These are phyloP conservation scores for Semotilus atromaculatus DNA, from an alignment of 2,797 vertebrate species.

Conservation along the genomic window DNA sequence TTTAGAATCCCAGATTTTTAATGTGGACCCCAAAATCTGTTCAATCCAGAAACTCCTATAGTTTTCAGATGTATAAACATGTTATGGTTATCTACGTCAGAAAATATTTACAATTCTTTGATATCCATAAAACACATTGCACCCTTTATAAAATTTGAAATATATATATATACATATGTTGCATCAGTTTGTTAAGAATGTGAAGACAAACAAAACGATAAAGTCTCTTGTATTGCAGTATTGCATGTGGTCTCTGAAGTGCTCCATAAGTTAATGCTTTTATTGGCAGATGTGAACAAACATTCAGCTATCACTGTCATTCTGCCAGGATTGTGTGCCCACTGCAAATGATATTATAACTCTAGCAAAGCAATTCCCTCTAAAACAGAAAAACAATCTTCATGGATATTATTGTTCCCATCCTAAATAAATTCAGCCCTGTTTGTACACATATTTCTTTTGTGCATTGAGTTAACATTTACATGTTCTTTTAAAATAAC, in stretches of 20 bases:
- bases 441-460: slow-evolving; percentile 29
- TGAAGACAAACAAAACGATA: neutral
- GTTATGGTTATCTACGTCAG: neutral
- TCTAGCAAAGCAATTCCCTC: neutral
- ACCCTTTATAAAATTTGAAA: neutral
- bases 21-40: neutral
- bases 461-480: slow-evolving; percentile 7
- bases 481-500: slow-evolving; percentile 31
- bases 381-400: slow-evolving; percentile 21
- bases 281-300: slow-evolving; percentile 45
- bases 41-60: neutral
- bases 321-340: neutral
- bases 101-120: neutral
- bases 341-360: neutral
- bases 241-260: slow-evolving; percentile 42
- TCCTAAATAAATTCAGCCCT: slow-evolving; percentile 14
- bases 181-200: neutral
- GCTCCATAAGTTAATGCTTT: slow-evolving; percentile 57
- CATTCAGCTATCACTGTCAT: neutral
- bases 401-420: slow-evolving; percentile 22
- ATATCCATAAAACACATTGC: neutral
- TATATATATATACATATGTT: neutral
- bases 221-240: slow-evolving; percentile 5
- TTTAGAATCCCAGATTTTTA: neutral
- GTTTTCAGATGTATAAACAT: slow-evolving; percentile 10